Evolutionary conservation across 2,113 vertebrate genomes (phyloP).

Genomic region (Mirounga angustirostris): DNA sequence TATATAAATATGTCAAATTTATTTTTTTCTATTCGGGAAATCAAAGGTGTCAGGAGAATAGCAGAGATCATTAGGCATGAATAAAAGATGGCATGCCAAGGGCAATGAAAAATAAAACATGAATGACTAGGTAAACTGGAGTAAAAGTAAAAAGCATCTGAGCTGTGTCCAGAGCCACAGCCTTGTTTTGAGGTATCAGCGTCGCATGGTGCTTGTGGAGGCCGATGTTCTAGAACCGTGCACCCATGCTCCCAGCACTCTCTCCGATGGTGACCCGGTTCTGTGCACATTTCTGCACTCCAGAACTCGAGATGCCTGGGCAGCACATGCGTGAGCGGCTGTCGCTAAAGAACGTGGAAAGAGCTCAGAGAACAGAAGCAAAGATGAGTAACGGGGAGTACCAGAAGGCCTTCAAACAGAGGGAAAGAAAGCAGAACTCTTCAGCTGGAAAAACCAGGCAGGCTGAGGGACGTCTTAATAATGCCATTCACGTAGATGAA

Average conservation of each 20-base stretch:
- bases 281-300: neutral
- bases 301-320: neutral
- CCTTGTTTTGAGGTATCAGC: neutral
- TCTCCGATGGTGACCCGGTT: neutral
- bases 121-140: neutral
- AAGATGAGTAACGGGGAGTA: neutral
- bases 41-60: neutral
- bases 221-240: no score
- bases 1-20: neutral
- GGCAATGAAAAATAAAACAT: neutral
- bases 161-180: fast-evolving
- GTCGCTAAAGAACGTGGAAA: neutral
- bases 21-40: slow-evolving; percentile 30
- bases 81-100: neutral
- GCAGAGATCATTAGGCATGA: neutral
- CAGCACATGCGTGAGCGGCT: fast-evolving
- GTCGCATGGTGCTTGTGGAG: neutral
- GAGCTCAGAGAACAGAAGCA: slow-evolving; percentile 6
- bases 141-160: neutral
- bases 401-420: neutral
- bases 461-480: neutral
- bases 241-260: neutral
- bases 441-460: neutral
- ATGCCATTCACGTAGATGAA: neutral
- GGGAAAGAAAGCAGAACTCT: neutral